Conservation (phyloP, 2,113 vertebrate species). For the Python bivittatus region DNA sequence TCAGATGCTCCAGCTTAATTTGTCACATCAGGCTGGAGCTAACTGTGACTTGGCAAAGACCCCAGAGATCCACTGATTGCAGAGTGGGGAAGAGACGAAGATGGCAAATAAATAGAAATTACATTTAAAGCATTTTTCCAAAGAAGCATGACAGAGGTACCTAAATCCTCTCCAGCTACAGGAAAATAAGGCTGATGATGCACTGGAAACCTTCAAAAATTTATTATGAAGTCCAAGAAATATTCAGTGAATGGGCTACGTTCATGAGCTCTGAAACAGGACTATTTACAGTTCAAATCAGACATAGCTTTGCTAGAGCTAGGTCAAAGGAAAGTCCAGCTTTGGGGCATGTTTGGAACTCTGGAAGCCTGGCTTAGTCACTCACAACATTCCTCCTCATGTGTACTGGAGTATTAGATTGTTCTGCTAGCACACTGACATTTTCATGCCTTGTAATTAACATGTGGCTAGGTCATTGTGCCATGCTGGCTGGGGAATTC, state of each 20-base stretch:
- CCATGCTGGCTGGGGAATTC: neutral
- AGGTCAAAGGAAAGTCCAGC: neutral
- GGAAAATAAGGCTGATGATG: too few species aligned
- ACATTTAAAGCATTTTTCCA: neutral
- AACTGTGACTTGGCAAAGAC: neutral
- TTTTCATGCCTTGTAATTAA: neutral
- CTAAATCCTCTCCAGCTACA: neutral
- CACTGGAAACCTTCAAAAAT: neutral
- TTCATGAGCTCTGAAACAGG: neutral
- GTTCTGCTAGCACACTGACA: neutral
- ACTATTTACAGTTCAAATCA: neutral
- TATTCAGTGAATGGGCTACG: neutral
- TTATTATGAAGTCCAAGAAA: neutral
- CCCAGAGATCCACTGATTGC: neutral
- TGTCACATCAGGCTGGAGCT: conserved; percentile 6
- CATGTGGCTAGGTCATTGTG: neutral
- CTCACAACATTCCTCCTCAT: neutral
- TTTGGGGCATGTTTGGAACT: neutral
- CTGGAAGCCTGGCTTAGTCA: neutral
- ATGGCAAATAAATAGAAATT: neutral
- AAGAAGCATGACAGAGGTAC: neutral
- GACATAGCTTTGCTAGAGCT: neutral
- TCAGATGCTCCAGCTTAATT: neutral
- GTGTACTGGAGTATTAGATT: neutral
- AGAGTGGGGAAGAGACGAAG: neutral